These are phyloP conservation scores for Invenusta paracnida DNA, from an alignment of 2,888 invertebrate species.

Conservation along the genomic window DNA sequence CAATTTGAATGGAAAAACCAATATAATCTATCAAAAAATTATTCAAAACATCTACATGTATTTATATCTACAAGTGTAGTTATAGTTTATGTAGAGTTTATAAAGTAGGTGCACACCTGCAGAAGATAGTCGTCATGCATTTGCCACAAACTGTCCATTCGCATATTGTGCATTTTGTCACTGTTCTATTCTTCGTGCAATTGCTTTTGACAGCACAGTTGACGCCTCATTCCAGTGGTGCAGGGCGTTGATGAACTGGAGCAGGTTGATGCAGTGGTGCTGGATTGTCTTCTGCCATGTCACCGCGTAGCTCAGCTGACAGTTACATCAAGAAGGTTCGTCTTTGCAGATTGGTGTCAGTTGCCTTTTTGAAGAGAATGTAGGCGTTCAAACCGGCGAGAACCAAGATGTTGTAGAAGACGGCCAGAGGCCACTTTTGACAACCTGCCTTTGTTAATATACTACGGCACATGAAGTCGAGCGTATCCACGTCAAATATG, in stretches of 20 bases:
- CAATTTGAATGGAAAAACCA: neutral
- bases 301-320: constrained; percentile 31
- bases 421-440: constrained; percentile 20
- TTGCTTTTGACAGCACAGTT: constrained; percentile 25
- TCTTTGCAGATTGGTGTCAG: constrained; percentile 22
- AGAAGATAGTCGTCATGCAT: constrained; percentile 28
- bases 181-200: constrained; percentile 29
- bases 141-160: constrained; percentile 5
- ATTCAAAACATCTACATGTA: constrained; percentile 4
- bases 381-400: constrained; percentile 27
- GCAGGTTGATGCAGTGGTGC: constrained; percentile 27
- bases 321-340: constrained; percentile 31
- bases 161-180: constrained; percentile 16
- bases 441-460: constrained; percentile 31
- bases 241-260: too few relatives aligned
- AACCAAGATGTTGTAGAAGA: constrained; percentile 16
- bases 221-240: constrained; percentile 11
- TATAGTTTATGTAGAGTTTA: neutral
- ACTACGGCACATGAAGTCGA: constrained; percentile 20
- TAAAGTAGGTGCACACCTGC: neutral
- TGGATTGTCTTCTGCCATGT: constrained; percentile 21
- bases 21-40: constrained; percentile 3
- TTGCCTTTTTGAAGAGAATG: constrained; percentile 26
- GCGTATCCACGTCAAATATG: constrained; percentile 21
- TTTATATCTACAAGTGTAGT: neutral